Conservation (phyloP, 2,888 invertebrate genomes). For the Leptinotarsa juncta region DNA sequence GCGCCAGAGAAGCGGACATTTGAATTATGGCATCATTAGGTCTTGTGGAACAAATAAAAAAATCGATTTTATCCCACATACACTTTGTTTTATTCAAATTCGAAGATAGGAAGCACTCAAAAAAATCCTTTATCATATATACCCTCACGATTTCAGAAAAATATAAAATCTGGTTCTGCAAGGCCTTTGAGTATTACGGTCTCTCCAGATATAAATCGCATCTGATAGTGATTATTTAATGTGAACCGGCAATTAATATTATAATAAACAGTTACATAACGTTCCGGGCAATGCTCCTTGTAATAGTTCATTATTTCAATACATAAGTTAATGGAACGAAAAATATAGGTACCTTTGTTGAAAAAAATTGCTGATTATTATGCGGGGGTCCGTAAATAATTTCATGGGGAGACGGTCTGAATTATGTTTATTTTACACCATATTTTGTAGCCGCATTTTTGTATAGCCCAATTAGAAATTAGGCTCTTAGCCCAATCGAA, state of each 20-base stretch:
- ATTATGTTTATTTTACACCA: too few species aligned
- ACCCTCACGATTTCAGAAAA: background rate
- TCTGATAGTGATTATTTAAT: slow-evolving; percentile 13
- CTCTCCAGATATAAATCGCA: slow-evolving; percentile 14
- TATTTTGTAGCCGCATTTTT: too few species aligned
- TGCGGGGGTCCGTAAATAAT: background rate
- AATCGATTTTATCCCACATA: too few species aligned
- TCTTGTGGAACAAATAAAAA: too few species aligned
- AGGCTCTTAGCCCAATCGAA: too few species aligned
- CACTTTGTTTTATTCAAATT: too few species aligned
- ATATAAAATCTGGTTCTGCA: background rate
- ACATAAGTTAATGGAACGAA: slow-evolving; percentile 17
- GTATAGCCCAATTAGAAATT: too few species aligned
- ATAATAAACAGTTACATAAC: slow-evolving; percentile 21
- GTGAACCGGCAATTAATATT: slow-evolving; percentile 20
- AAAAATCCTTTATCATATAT: too few species aligned
- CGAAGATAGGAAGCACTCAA: too few species aligned
- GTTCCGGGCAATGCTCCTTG: slow-evolving; percentile 15
- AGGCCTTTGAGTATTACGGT: slow-evolving; percentile 2
- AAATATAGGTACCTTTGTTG: background rate
- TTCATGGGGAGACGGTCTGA: background rate
- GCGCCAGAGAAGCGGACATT: too few species aligned
- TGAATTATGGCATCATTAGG: too few species aligned
- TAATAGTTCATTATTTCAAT: slow-evolving; percentile 4
- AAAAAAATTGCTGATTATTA: background rate